Evolutionary conservation across 2,113 vertebrate genomes (phyloP), one percentile per base, ranked within the genome.

Genomic region (Helogale parvula): DNA sequence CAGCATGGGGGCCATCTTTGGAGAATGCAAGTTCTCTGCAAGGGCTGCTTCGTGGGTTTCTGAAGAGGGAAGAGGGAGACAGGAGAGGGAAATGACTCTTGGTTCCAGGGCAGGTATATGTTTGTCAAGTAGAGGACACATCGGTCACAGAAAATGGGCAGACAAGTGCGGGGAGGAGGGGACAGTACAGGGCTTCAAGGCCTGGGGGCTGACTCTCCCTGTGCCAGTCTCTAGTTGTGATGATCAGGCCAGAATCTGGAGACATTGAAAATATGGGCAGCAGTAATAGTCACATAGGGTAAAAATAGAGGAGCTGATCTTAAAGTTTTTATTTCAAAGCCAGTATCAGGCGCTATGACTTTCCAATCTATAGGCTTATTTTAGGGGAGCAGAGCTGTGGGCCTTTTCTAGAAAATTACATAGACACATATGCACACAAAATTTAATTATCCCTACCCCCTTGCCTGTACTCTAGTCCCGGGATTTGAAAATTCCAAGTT

Each of bases 11-110:
- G 35, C 52, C n/a, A 52, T 95, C 80, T 84, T 68, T 83, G 69
- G 84, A 93, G 90, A 94, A 82, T 19, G 21, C 35, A 81, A 57
- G 12, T 87, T 95, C 69, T 76, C 89, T 80, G 45, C 82, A 90
- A 83, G 21, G 4, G 25, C 13, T 19, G 19, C 23, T 71, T 80
- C 76, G 88, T 66, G 60, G 47, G 10, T 63, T 60, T 79, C 80
- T 27, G 5, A 45, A 90, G n/a, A 90, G 11, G 14, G 31, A 68
- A 82, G 82, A 82, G 19, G 47, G 80, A 57, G 41, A 21, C 7
- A 3, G 60, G 50, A 66, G 74, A 66, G 17, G 31, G 38, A 88
- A 41, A 21, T 6, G n/a, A 76, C 2, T 23, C 11, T 77, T 17
- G 9, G 3, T 38, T 72, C 54, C 16, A n/a, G 50, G 86, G 29